Conservation (phyloP, 1,140 invertebrate genomes). For the Tetraneura akinire region DNA sequence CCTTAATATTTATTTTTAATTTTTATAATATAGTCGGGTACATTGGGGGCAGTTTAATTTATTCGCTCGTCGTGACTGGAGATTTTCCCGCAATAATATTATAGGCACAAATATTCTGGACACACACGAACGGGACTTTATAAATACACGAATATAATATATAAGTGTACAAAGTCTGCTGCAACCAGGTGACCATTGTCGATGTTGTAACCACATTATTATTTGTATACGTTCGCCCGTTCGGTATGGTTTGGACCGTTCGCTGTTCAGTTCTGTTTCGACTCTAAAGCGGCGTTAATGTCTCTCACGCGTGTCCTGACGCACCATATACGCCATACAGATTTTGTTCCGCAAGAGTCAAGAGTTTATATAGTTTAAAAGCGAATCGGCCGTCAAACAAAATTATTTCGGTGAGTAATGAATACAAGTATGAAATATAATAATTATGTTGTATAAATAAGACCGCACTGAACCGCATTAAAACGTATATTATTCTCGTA, state of each 20-base stretch:
- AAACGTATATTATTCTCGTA: neutral
- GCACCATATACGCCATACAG: neutral
- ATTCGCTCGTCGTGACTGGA: neutral
- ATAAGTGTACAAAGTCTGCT: neutral
- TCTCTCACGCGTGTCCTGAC: neutral
- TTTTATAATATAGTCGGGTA: neutral
- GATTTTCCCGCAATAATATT: neutral
- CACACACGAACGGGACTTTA: neutral
- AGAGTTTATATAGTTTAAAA: neutral
- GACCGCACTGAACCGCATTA: neutral
- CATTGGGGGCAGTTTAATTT: neutral
- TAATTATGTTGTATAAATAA: too few species aligned
- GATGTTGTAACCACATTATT: neutral
- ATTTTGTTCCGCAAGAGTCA: neutral
- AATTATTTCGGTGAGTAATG: neutral
- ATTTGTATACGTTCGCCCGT: neutral
- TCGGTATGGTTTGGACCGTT: constrained; percentile 9
- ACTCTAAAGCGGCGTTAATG: constrained; percentile 6
- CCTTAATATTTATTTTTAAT: too few species aligned
- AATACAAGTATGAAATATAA: neutral
- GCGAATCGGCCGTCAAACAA: neutral
- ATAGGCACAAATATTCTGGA: neutral
- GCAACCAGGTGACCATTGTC: neutral
- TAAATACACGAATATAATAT: too few species aligned
- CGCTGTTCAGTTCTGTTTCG: constrained; percentile 2